Conservation (phyloP, 1,140 invertebrate genomes). For the Nylanderia fulva region DNA sequence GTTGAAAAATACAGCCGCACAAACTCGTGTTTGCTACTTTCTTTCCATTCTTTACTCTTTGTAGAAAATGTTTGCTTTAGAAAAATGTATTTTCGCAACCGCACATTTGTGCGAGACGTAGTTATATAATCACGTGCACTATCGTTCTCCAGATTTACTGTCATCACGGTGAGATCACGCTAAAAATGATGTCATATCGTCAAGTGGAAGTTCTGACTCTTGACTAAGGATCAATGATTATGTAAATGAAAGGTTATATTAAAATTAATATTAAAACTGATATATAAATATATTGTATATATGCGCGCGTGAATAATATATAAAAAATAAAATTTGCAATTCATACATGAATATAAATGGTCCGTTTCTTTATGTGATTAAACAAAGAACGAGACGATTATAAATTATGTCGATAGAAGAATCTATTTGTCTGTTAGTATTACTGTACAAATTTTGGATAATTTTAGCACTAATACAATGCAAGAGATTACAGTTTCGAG, state of each 20-base stretch:
- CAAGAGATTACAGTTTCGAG: conserved; percentile 18
- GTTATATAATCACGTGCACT: conserved; percentile 35
- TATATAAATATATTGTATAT: too few relatives aligned
- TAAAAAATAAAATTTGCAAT: not conserved
- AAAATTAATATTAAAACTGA: not conserved
- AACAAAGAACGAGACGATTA: not conserved
- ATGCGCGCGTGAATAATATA: not conserved
- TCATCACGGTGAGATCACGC: conserved; percentile 46
- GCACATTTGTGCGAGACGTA: not conserved
- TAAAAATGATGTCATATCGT: conserved; percentile 47
- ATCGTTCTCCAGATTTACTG: conserved; percentile 31
- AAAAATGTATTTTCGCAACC: conserved; percentile 22
- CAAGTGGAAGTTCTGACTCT: conserved; percentile 29
- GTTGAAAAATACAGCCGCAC: not conserved
- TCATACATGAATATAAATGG: not conserved
- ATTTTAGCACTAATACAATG: conserved; percentile 6
- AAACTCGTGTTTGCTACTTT: not conserved
- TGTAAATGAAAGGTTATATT: not conserved
- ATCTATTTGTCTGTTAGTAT: not conserved
- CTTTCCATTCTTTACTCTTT: not conserved
- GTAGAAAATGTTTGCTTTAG: not conserved
- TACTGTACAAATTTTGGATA: not conserved
- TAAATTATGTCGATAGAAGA: not conserved
- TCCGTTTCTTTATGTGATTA: not conserved
- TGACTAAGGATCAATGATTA: conserved; percentile 41